Evolutionary conservation across 2,888 invertebrate genomes (phyloP), one percentile per base, ranked within the genome.

Genomic region (Deilephila elpenor): DNA sequence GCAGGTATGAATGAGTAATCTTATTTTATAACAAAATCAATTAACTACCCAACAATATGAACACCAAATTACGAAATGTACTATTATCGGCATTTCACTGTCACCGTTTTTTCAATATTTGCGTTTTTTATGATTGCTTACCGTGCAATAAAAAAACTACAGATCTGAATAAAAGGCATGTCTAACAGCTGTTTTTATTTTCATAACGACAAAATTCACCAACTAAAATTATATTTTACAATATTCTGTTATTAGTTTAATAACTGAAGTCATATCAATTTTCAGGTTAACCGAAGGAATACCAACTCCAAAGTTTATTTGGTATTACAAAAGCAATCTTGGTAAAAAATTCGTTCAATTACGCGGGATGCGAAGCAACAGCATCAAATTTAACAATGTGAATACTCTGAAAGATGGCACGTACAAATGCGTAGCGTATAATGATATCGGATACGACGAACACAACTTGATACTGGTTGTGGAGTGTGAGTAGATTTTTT

Each of bases 1-100:
- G 90, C 83, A 83, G 79, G 90, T 90, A 78, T 81, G 64, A 8
- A 19, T n/a, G 7, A 56, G 8, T 53, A 1, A 5, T 19, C 17
- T 29, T 25, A 25, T 25, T 25, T 60, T 60, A 29, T 5, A 60
- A 29, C 19, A 6, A 17, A n/a, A n/a, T 6, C 56, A 56, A 56
- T 56, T 5, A 0, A 56, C n/a, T n/a, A n/a, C 0, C n/a, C 56
- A 56, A 56, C 3, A 5, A 56, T 17, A 5, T 5, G 19, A n/a
- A 56, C 53, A 19, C 5, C n/a, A 56, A 14, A 44, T 1, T 25
- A 25, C 25, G 25, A 25, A 25, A 25, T 25, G 25, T 25, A 25
- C 25, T 25, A 25, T 25, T 1, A 25, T 25, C 1, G 25, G 25
- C 0, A 25, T 25, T 44, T 44, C 44, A 44, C 11, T 0, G 44